A percentile compares a stretch with the other conserved stretches of the same genome.
These are phyloP conservation scores for Lasioglossum vierecki DNA, from an alignment of 2,888 invertebrate genomes.

Conservation along the genomic window DNA sequence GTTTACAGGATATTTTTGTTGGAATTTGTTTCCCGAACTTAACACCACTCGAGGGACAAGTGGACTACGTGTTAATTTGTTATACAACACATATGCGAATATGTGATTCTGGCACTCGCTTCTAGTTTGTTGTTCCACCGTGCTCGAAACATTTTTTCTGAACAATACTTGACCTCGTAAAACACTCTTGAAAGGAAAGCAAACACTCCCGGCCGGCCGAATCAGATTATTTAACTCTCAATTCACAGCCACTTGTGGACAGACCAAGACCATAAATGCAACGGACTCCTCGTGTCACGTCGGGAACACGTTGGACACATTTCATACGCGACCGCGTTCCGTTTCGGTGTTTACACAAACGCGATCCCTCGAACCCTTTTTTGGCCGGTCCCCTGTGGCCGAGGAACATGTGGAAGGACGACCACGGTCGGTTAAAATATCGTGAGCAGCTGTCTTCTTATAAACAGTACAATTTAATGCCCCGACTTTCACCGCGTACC, in stretches of 20 bases:
- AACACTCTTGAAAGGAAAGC: not conserved
- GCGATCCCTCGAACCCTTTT: slow-evolving; percentile 51
- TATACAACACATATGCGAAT: not conserved
- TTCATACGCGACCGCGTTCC: slow-evolving; percentile 16
- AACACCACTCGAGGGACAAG: not conserved
- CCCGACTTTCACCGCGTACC: not conserved
- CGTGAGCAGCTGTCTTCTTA: slow-evolving; percentile 58
- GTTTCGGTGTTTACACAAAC: slow-evolving; percentile 50
- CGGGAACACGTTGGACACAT: not conserved
- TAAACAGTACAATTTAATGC: slow-evolving; percentile 58
- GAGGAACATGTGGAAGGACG: slow-evolving; percentile 49
- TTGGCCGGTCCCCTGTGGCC: slow-evolving; percentile 45
- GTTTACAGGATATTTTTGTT: no score
- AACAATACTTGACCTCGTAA: not conserved
- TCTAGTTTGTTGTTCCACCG: not conserved
- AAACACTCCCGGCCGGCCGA: not conserved
- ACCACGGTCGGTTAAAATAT: slow-evolving; percentile 59
- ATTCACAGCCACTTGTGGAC: not conserved
- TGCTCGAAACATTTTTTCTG: not conserved
- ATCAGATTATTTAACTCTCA: slow-evolving; percentile 13
- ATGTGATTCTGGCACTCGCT: not conserved
- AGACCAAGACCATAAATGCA: slow-evolving; percentile 3
- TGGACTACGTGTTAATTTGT: not conserved
- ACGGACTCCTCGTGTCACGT: slow-evolving; percentile 2
- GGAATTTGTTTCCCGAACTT: not conserved